Evolutionary conservation across 2,797 vertebrate species (phyloP).

Genomic region (Hippopotamyrus pictus): DNA sequence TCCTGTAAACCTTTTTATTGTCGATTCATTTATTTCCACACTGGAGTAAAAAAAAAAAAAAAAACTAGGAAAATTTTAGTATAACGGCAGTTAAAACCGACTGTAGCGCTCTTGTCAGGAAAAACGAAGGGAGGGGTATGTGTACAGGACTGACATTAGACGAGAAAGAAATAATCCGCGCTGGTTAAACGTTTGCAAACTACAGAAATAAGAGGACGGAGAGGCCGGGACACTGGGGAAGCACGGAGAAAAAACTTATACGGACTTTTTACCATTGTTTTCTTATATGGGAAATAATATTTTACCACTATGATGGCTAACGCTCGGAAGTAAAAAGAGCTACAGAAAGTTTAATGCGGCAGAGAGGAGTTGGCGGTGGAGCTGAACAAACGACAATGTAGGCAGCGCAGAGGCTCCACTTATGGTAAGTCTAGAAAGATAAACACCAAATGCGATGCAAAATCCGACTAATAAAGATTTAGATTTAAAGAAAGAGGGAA

Average conservation of each 20-base stretch:
- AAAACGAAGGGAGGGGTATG: slow-evolving; percentile 28
- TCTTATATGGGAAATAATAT: neutral
- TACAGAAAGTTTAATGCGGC: slow-evolving; percentile 5
- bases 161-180: slow-evolving; percentile 16
- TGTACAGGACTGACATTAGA: slow-evolving; percentile 24
- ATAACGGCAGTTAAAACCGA: slow-evolving; percentile 37
- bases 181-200: slow-evolving; percentile 44
- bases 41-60: slow-evolving; percentile 35
- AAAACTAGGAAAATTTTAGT: slow-evolving; percentile 57
- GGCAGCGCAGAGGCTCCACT: slow-evolving; percentile 48
- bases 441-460: neutral
- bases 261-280: neutral
- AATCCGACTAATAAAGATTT: neutral
- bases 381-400: slow-evolving; percentile 52
- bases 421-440: slow-evolving; percentile 57
- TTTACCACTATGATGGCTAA: neutral
- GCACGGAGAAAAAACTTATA: neutral
- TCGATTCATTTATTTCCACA: neutral
- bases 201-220: slow-evolving; percentile 37
- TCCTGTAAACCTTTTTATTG: neutral
- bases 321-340: neutral
- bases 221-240: neutral
- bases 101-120: slow-evolving; percentile 55
- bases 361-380: slow-evolving; percentile 24
- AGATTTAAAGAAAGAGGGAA: neutral